phyloP scores from a whole-genome alignment of 2,113 vertebrate species.

The Abramis brama region DNA sequence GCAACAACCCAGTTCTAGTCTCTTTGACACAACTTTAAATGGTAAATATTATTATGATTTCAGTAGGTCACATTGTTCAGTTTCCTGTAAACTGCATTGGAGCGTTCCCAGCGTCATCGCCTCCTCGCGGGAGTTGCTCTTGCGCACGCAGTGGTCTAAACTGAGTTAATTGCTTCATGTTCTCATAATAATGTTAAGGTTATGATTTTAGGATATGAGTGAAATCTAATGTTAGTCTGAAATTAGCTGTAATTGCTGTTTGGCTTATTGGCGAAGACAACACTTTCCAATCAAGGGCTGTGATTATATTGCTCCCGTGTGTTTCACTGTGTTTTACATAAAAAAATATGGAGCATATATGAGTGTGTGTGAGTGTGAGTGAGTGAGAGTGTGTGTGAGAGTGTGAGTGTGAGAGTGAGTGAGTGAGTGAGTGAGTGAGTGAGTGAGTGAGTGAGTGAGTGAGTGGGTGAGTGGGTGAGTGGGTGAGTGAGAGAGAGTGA shows the following conservation, averaged over 20 bases:
- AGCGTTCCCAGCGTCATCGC: background rate
- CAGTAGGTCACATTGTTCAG: background rate
- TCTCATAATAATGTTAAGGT: background rate
- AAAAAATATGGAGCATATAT: background rate
- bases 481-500: no score
- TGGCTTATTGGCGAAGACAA: background rate
- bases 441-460: no score
- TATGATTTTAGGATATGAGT: slow-evolving; percentile 8
- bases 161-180: background rate
- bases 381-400: background rate
- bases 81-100: background rate
- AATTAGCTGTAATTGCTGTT: background rate
- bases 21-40: background rate
- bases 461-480: no score
- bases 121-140: background rate
- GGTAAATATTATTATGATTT: background rate
- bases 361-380: background rate
- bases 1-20: slow-evolving; percentile 35
- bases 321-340: background rate
- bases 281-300: background rate
- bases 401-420: no score
- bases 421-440: no score
- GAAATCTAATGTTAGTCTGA: background rate
- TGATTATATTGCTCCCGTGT: background rate
- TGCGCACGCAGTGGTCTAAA: background rate